These are phyloP conservation scores for Saxidomus purpurata DNA, from an alignment of 1,140 invertebrate species.

Conservation along the genomic window DNA sequence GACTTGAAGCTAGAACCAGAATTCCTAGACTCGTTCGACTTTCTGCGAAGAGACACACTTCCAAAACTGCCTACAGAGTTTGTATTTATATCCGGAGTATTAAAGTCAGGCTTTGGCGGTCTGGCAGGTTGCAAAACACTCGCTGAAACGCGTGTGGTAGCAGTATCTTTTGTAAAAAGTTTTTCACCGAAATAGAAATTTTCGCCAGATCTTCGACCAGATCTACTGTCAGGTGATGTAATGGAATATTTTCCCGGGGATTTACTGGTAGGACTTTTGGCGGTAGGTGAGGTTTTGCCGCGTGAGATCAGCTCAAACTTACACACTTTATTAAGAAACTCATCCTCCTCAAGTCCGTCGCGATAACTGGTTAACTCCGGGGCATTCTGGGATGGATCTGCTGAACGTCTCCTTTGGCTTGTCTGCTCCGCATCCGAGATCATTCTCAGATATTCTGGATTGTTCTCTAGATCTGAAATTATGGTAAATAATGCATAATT, in stretches of 20 bases:
- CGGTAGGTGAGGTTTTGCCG: slow-evolving; percentile 72
- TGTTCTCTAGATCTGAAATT: slow-evolving; percentile 81
- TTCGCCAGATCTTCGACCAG: slow-evolving; percentile 55
- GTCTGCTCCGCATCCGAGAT: slow-evolving; percentile 80
- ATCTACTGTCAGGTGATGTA: slow-evolving; percentile 57
- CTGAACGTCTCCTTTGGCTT: slow-evolving; percentile 52
- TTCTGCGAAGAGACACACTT: slow-evolving; percentile 59
- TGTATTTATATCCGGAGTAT: slow-evolving; percentile 53
- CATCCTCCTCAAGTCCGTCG: slow-evolving; percentile 79
- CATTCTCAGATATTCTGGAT: slow-evolving; percentile 82
- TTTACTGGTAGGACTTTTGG: slow-evolving; percentile 68
- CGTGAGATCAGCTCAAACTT: slow-evolving; percentile 85
- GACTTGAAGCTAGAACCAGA: slow-evolving; percentile 51
- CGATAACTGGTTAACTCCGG: slow-evolving; percentile 60
- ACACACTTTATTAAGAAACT: slow-evolving; percentile 84
- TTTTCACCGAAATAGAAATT: slow-evolving; percentile 83
- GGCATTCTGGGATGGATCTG: slow-evolving; percentile 66
- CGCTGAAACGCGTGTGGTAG: slow-evolving; percentile 82
- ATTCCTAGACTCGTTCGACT: slow-evolving; percentile 67
- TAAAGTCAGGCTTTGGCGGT: slow-evolving; percentile 71
- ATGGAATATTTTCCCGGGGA: slow-evolving; percentile 46
- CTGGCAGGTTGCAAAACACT: slow-evolving; percentile 74
- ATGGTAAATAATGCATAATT: not conserved
- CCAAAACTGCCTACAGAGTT: slow-evolving; percentile 63
- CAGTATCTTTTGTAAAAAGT: slow-evolving; percentile 84